Evolutionary conservation across 2,113 vertebrate genomes (phyloP), one percentile per base, ranked within the genome.

Genomic region (human (Homo sapiens)): DNA sequence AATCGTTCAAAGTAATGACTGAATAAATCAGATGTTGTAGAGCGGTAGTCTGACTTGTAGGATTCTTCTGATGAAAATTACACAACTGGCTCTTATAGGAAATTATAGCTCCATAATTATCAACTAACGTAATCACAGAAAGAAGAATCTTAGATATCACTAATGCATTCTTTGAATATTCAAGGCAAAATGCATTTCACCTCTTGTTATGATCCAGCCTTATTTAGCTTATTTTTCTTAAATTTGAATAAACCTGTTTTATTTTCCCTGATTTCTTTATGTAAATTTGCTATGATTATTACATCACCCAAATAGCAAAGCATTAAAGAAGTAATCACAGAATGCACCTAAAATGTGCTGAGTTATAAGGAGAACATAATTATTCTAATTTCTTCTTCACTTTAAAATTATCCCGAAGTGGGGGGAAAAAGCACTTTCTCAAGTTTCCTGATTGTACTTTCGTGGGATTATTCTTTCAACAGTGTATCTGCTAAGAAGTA

Each of bases 1-100:
- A 95, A 98, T 99, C 98, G 98, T 98, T 99, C 99, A 99, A 97
- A 97, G 98, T 99, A 98, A 99, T 99, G 99, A 98, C 98, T 97
- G 99, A 99, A 99, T 99, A 99, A 99, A 99, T 99, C 99, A 99
- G 98, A 85, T 96, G 97, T 93, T 97, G 93, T 97, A 38, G 98
- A 98, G 97, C 95, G 61, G 98, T 97, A 94, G 98, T 98, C 98
- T 98, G 98, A 98, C 98, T 98, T 98, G 83, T 94, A 98, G 95
- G 98, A 97, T 97, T 98, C 98, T 97, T 98, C 95, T 97, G 98
- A 98, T 98, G 98, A 98, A 99, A 99, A 98, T 98, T 98, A 98
- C 93, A 98, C 98, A 98, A 98, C 98, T 99, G 96, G 98, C 98
- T 99, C 97, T 99, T 99, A 98, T 88, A 97, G 98, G 98, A 98